Conservation (phyloP, 23 tunicate genomes). For the Phallusia fumigata region DNA sequence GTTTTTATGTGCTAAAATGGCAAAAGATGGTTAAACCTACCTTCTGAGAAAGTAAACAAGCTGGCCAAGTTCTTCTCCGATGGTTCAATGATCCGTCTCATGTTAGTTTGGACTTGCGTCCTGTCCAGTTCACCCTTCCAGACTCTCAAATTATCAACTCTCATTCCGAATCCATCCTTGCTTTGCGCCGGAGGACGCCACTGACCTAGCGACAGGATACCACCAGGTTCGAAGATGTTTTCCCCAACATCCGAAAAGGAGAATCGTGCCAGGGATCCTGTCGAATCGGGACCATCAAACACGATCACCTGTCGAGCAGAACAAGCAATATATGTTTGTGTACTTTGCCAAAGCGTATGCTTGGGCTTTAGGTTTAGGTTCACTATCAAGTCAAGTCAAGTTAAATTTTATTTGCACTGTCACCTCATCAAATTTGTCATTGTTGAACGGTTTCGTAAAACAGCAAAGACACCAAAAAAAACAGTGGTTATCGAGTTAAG, state of each 20-base stretch:
- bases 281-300: conserved; percentile 16
- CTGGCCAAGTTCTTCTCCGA: conserved; percentile 11
- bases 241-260: conserved; percentile 5
- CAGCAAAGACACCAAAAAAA: no score
- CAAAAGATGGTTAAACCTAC: background rate
- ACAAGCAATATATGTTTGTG: background rate
- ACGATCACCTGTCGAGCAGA: conserved; percentile 15
- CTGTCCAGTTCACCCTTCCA: conserved; percentile 29
- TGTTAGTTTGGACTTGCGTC: background rate
- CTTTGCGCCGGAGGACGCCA: conserved; percentile 12
- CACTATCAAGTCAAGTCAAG: no score
- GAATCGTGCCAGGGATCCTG: conserved; percentile 11
- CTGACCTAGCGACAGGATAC: conserved; percentile 20
- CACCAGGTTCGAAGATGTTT: conserved; percentile 18
- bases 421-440: no score
- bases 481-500: no score
- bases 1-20: background rate
- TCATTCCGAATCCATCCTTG: conserved; percentile 12
- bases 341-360: background rate
- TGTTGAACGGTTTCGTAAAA: no score
- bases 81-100: conserved; percentile 6
- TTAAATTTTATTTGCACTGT: no score
- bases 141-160: conserved; percentile 23
- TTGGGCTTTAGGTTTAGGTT: no score
- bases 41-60: conserved; percentile 27